phyloP scores from a whole-genome alignment of 2,888 invertebrate genomes.

The Lamellibrachia satsuma region DNA sequence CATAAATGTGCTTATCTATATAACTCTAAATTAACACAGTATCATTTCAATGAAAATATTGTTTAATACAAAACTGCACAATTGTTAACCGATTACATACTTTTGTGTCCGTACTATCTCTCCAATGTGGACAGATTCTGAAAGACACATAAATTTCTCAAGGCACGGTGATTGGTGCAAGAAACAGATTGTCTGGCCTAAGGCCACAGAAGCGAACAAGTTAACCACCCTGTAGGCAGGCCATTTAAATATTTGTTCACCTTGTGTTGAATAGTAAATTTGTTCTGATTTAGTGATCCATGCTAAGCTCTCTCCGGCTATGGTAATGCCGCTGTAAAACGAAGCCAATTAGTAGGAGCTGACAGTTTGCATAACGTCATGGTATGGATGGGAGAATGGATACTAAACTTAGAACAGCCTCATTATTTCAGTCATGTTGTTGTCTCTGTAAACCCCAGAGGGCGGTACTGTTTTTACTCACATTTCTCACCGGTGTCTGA shows the following conservation, averaged over 20 bases:
- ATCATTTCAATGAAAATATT: background rate
- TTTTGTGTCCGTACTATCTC: too few species aligned
- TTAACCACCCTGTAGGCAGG: background rate
- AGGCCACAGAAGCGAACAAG: background rate
- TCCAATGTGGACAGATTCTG: too few species aligned
- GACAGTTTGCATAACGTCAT: background rate
- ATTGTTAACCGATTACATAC: too few species aligned
- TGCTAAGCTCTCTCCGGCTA: background rate
- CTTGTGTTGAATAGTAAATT: background rate
- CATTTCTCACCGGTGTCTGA: background rate
- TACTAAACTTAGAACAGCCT: background rate
- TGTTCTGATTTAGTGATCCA: background rate
- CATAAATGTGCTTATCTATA: background rate
- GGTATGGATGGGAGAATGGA: background rate
- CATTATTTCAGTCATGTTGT: background rate
- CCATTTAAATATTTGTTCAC: background rate
- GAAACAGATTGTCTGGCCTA: background rate
- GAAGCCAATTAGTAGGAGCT: background rate
- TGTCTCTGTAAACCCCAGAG: background rate
- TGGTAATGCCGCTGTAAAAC: background rate
- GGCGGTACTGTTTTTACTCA: background rate
- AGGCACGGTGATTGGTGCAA: too few species aligned
- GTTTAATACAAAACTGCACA: too few species aligned
- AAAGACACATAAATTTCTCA: too few species aligned
- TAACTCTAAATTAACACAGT: background rate